Conservation (phyloP, 1,140 invertebrate species). For the Halictus rubicundus region DNA sequence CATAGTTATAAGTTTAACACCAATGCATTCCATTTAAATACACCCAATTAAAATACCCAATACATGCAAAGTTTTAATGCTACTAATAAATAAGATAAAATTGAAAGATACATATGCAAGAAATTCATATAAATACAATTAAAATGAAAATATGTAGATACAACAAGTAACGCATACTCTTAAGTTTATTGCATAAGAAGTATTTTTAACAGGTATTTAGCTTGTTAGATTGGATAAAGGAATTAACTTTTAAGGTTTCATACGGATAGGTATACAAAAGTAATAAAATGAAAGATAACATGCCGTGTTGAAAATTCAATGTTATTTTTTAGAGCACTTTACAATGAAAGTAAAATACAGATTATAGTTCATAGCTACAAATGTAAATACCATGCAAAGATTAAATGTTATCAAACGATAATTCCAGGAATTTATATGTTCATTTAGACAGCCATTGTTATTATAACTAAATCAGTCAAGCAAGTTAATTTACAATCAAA, state of each 20-base stretch:
- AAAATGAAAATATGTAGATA: conserved; percentile 12
- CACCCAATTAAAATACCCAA: conserved; percentile 25
- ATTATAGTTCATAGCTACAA: neutral
- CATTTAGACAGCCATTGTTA: conserved; percentile 26
- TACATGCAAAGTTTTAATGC: conserved; percentile 41
- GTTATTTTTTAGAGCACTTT: neutral
- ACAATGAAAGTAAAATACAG: neutral
- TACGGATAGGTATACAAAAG: neutral
- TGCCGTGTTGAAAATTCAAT: conserved; percentile 3
- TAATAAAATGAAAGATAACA: conserved; percentile 11
- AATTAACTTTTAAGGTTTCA: conserved; percentile 35
- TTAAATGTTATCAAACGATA: conserved; percentile 16
- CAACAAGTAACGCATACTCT: neutral
- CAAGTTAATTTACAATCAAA: conserved; percentile 11
- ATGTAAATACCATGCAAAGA: conserved; percentile 5
- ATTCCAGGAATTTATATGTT: conserved; percentile 19
- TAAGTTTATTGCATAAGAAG: conserved; percentile 1
- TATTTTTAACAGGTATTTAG: conserved; percentile 11
- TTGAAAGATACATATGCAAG: conserved; percentile 33
- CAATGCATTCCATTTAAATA: conserved; percentile 37
- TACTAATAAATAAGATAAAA: conserved; percentile 31
- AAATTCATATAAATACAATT: conserved; percentile 43
- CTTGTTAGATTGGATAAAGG: conserved; percentile 10
- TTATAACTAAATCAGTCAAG: conserved; percentile 26
- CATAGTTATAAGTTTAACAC: conserved; percentile 40